Percentiles rank a stretch among this genome's conserved stretches.
These are phyloP conservation scores for Microcebus tavaratra DNA, from an alignment of 2,113 vertebrate genomes.

Conservation along the genomic window DNA sequence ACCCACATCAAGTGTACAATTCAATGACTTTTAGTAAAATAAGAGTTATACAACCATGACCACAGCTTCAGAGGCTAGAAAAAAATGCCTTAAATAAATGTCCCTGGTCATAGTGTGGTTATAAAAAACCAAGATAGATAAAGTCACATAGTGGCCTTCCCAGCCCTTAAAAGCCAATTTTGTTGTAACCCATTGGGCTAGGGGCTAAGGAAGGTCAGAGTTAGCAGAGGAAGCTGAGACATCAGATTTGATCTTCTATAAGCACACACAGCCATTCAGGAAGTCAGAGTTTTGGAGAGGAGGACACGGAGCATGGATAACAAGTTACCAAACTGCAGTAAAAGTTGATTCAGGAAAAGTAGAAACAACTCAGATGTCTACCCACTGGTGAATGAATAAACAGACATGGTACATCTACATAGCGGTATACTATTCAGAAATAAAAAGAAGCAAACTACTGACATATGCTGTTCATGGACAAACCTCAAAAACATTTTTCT, in stretches of 20 bases:
- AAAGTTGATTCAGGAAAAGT: neutral
- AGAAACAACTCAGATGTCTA: neutral
- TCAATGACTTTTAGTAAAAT: neutral
- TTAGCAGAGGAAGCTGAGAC: neutral
- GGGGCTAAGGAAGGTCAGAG: neutral
- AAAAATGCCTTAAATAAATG: constrained; percentile 12
- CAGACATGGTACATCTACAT: neutral
- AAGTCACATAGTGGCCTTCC: neutral
- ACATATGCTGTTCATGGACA: neutral
- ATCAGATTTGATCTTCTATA: neutral
- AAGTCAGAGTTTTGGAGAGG: neutral
- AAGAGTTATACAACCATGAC: neutral
- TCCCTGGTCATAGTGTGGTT: neutral
- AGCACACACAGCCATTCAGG: neutral
- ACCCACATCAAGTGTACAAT: neutral
- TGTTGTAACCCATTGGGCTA: neutral
- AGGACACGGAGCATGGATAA: neutral
- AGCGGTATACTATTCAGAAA: neutral
- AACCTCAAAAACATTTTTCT: neutral
- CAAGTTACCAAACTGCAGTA: neutral
- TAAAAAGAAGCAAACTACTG: neutral
- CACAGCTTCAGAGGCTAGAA: neutral
- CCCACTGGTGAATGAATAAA: neutral
- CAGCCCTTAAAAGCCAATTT: neutral
- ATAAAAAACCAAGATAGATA: neutral